Percentiles rank a stretch among this genome's conserved stretches.
These are phyloP conservation scores for Sapajus apella DNA, from an alignment of 2,113 vertebrate genomes.

Conservation along the genomic window DNA sequence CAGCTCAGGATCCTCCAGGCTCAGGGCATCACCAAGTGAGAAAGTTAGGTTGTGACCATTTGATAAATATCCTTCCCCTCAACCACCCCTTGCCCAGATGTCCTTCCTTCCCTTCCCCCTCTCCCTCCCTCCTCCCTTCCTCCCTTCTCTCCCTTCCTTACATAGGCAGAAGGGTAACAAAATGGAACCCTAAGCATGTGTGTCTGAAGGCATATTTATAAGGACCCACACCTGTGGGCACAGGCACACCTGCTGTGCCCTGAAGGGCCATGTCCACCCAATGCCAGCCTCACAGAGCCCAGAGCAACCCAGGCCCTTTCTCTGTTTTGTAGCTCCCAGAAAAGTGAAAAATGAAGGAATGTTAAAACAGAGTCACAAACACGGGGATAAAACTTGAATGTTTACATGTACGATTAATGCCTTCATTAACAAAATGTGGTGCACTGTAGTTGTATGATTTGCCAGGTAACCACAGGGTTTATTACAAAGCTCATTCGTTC, in stretches of 20 bases:
- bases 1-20: not conserved
- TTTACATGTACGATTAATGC: not conserved
- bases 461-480: not conserved
- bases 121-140: not conserved
- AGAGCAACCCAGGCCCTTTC: not conserved
- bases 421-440: not conserved
- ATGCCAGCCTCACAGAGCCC: not conserved
- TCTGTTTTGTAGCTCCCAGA: not conserved
- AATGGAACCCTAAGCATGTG: not conserved
- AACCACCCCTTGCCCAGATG: no score
- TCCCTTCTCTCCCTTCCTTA: not conserved
- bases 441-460: not conserved
- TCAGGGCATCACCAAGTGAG: not conserved
- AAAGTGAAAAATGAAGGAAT: not conserved
- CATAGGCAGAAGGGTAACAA: not conserved
- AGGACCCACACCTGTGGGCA: not conserved
- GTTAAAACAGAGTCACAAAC: not conserved
- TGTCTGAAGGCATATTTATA: not conserved
- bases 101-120: rapidly evolving
- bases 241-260: not conserved
- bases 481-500: not conserved
- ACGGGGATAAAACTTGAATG: not conserved
- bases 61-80: no score
- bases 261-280: rapidly evolving
- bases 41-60: not conserved